Evolutionary conservation across 2,888 invertebrate genomes (phyloP).

Genomic region (Eupithecia subumbrata): DNA sequence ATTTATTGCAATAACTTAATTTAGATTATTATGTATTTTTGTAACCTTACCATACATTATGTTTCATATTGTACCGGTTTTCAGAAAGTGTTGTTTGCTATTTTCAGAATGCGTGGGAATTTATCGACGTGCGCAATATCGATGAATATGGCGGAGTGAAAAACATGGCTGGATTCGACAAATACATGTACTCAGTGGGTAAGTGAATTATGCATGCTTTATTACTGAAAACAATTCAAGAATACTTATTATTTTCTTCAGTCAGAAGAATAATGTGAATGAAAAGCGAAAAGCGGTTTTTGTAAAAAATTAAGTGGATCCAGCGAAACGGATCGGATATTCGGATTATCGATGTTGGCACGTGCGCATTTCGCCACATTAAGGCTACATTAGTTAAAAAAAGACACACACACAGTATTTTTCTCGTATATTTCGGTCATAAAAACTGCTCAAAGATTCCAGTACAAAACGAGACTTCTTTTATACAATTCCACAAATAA

Average conservation of each 20-base stretch:
- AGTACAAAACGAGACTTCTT: background rate
- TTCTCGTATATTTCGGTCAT: background rate
- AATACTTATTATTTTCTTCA: background rate
- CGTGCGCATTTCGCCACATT: background rate
- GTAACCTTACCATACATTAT: background rate
- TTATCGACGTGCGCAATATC: conserved; percentile 70
- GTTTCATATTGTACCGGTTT: conserved; percentile 13
- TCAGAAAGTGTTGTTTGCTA: conserved; percentile 24
- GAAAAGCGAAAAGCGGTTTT: background rate
- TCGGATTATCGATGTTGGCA: background rate
- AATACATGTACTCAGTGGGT: conserved; percentile 77
- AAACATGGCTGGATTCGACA: conserved; percentile 86
- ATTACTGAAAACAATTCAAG: background rate
- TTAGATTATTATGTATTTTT: conserved; percentile 19
- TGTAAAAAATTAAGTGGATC: background rate
- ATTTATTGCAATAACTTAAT: conserved; percentile 18
- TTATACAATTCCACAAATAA: background rate
- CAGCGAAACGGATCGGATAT: background rate
- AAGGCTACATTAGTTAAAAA: background rate
- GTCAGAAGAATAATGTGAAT: background rate
- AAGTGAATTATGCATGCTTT: conserved; percentile 57
- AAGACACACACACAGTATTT: background rate
- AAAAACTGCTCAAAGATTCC: background rate
- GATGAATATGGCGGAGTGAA: conserved; percentile 78
- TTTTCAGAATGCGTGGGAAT: conserved; percentile 86